Conservation (phyloP, 2,888 invertebrate species). For the Cheilosia vulpina region DNA sequence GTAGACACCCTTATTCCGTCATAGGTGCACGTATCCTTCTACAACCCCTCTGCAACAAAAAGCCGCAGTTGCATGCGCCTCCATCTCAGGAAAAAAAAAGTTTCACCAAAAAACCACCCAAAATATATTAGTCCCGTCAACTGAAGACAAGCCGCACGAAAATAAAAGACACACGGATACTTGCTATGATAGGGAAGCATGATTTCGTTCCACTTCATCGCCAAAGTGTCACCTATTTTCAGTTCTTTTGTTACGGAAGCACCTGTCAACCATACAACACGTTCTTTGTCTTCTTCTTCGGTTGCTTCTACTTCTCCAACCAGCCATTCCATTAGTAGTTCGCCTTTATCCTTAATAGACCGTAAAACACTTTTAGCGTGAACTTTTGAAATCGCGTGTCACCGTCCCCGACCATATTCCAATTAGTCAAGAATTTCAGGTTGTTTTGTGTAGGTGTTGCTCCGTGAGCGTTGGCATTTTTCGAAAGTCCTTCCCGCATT, state of each 20-base stretch:
- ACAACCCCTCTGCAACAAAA: too few species aligned
- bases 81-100: too few species aligned
- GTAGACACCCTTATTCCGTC: too few species aligned
- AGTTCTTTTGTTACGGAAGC: constrained; percentile 47
- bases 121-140: background rate
- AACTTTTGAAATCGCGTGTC: constrained; percentile 72
- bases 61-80: too few species aligned
- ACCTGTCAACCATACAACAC: constrained; percentile 69
- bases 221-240: constrained; percentile 66
- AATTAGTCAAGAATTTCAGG: constrained; percentile 70
- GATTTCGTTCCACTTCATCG: constrained; percentile 28
- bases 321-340: background rate
- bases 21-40: too few species aligned
- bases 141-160: background rate
- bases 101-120: too few species aligned
- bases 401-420: constrained; percentile 67
- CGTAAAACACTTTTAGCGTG: constrained; percentile 64
- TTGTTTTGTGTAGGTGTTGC: constrained; percentile 61
- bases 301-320: background rate
- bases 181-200: background rate
- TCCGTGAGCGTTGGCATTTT: constrained; percentile 28
- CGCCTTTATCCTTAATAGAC: constrained; percentile 51
- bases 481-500: constrained; percentile 23
- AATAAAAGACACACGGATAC: background rate
- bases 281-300: constrained; percentile 36